Evolutionary conservation across 2,797 vertebrate genomes (phyloP), one percentile per base, ranked within the genome.

Genomic region (Molossus alvarezi): DNA sequence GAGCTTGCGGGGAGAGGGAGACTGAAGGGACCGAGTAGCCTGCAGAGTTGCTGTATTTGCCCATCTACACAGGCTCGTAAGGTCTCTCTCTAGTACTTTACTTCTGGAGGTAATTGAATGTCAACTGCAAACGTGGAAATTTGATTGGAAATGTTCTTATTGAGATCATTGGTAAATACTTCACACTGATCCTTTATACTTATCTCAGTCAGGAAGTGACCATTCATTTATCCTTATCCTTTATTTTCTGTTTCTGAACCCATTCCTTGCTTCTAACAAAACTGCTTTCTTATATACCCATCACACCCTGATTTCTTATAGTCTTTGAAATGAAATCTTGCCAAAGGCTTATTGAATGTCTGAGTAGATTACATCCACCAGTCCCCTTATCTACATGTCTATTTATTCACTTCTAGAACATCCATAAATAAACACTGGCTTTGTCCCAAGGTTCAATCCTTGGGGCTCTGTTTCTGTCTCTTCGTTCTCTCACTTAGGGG

Each of bases 341-440:
- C 97, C 94, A 97, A 97, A 97, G 95, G 94, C 96, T 94, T 94
- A 95, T 91, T 95, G 91, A 97, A 97, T 97, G 75, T 96, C 96
- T 95, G 96, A 94, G 96, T 97, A 95, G 96, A 95, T 96, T 96
- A 97, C 76, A 96, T 96, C 93, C 93, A 95, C 95, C 91, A 96
- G 91, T 91, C 88, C 91, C 88, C 93, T 97, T 97, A 98, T 97
- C 97, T 97, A 91, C 91, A 91, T 96, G 97, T 92, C 97, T 97
- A 97, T 96, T 97, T 97, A 97, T 98, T 97, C 89, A 92, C 76
- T 93, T 92, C 93, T 80, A 89, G 94, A 97, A 96, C 86, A 96
- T 72, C 96, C 95, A 97, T 97, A 97, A 97, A 96, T 97, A 97
- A 97, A 97, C 89, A 96, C 90, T 94, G 96, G 96, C 94, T 97